Evolutionary conservation across 2,888 invertebrate genomes (phyloP), one percentile per base, ranked within the genome.

Genomic region (Scaptomyza cyrtandrae): DNA sequence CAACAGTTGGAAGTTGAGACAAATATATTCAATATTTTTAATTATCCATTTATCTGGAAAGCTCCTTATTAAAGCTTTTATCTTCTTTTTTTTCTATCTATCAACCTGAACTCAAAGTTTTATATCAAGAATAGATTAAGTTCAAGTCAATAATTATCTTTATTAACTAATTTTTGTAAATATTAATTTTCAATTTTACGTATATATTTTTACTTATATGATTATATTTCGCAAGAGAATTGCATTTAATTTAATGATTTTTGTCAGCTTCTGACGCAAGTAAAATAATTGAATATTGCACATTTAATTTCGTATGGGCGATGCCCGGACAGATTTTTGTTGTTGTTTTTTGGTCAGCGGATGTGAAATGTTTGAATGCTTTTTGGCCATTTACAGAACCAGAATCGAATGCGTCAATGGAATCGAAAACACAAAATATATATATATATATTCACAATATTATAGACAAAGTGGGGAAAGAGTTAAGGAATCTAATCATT

Each of bases 371-470:
- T 44, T 66, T 35, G 45, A 35, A 45, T 66, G 44, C n/a, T 41
- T 50, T 49, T 35, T 6, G 24, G 31, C 48, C 63, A 49, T 46
- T 63, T 63, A 53, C 58, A 46, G 45, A 19, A 19, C 14, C 29
- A 19, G 39, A 11, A 9, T 31, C 31, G 14, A 67, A 45, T 73
- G 53, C 73, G 73, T 73, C 73, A 73, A 73, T 49, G 6, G 53
- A 62, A 59, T 3, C 6, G 10, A 35, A 35, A 35, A 13, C 0
- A 3, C n/a, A 37, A 37, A n/a, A 37, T n/a, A n/a, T n/a, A n/a
- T n/a, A n/a, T n/a, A n/a, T n/a, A n/a, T n/a, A 7, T 9, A 39
- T 37, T n/a, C 6, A n/a, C n/a, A 37, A 14, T 10, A 31, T 27
- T 6, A 6, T 6, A n/a, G 35, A 39, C 39, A 39, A 39, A 14